Evolutionary conservation across 2,888 invertebrate species (phyloP).

Genomic region (Aelia acuminata): DNA sequence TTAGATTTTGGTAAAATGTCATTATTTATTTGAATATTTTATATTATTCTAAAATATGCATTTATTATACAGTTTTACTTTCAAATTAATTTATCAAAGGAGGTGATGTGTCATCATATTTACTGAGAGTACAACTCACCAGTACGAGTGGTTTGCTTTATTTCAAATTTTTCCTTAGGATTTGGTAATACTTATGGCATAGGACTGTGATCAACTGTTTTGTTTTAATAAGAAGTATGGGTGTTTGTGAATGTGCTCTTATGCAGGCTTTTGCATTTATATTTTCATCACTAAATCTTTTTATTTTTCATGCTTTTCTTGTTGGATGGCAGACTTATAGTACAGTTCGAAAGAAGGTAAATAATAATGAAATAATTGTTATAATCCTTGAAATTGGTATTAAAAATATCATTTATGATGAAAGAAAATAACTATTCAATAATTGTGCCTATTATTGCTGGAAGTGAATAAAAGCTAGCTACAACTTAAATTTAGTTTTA

Average conservation of each 20-base stretch:
- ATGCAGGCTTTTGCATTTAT: background rate
- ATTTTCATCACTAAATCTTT: constrained; percentile 12
- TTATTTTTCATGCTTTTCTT: constrained; percentile 57
- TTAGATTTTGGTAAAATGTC: background rate
- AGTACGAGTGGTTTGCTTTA: background rate
- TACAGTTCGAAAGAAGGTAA: constrained; percentile 65
- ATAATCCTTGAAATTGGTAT: background rate
- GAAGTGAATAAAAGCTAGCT: too few species aligned
- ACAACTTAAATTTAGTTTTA: too few species aligned
- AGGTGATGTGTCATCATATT: constrained; percentile 52
- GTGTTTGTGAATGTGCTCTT: background rate
- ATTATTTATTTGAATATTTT: background rate
- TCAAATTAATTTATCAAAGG: background rate
- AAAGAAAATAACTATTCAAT: background rate
- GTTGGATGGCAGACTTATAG: constrained; percentile 70
- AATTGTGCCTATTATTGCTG: background rate
- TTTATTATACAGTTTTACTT: background rate
- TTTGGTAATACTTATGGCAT: constrained; percentile 19
- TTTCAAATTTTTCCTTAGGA: background rate
- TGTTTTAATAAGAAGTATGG: background rate
- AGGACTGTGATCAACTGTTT: background rate
- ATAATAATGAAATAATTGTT: background rate
- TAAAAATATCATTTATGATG: background rate
- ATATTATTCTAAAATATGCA: background rate
- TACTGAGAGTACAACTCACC: background rate